These are phyloP conservation scores for Phoebastria nigripes DNA, from an alignment of 2,797 vertebrate genomes.

Conservation along the genomic window DNA sequence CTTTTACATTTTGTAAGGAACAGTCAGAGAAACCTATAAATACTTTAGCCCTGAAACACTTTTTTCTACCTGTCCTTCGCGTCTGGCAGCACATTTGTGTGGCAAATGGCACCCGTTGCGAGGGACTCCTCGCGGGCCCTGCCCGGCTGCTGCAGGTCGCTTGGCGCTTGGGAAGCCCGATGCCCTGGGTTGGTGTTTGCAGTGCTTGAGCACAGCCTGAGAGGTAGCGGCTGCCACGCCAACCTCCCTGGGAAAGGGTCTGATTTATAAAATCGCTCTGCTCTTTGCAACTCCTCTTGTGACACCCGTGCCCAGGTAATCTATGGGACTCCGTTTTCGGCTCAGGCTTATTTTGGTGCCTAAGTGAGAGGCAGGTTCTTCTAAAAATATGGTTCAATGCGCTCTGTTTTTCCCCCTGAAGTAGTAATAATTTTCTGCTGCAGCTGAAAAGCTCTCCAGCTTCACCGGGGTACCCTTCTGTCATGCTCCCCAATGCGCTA, in stretches of 20 bases:
- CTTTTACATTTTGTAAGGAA: not conserved
- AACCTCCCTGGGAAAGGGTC: not conserved
- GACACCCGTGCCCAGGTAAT: not conserved
- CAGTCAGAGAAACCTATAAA: not conserved
- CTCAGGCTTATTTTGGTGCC: not conserved
- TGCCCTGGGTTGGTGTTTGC: not conserved
- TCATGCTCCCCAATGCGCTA: accelerated
- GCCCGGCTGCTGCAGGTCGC: accelerated
- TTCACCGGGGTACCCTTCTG: not conserved
- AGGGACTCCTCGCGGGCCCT: not conserved
- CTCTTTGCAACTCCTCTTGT: not conserved
- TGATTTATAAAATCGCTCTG: not conserved
- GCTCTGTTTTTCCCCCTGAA: not conserved
- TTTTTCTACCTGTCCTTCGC: not conserved
- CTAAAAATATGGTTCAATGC: not conserved
- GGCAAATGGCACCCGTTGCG: accelerated
- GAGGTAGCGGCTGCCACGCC: accelerated
- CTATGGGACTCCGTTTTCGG: not conserved
- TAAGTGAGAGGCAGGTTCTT: not conserved
- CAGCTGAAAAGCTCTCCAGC: not conserved
- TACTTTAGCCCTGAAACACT: not conserved
- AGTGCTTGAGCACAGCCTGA: not conserved
- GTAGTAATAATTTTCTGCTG: not conserved
- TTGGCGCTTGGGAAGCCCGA: accelerated
- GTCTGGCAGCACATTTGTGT: not conserved